Percentiles rank a stretch among this genome's conserved stretches.
Conservation (phyloP, 2,888 invertebrate genomes). For the Zhengitettix transpicula region DNA sequence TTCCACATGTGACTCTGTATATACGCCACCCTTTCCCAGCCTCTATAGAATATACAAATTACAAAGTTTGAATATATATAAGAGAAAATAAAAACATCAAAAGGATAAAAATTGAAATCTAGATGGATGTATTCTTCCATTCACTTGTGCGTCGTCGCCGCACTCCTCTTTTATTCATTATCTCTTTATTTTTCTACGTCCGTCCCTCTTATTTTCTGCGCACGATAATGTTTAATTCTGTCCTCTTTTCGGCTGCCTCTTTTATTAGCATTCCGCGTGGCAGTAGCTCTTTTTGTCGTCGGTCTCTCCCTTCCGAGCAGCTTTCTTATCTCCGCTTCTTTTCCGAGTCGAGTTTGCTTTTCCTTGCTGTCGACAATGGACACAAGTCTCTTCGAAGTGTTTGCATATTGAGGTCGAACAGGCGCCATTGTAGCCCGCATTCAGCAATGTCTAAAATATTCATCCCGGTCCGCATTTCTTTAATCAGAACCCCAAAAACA, state of each 20-base stretch:
- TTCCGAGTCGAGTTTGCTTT: too few relatives aligned
- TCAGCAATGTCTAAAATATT: too few relatives aligned
- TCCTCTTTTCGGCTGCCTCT: neutral
- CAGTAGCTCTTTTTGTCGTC: too few relatives aligned
- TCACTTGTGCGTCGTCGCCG: neutral
- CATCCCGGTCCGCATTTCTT: too few relatives aligned
- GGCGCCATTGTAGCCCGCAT: too few relatives aligned
- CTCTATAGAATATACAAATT: neutral
- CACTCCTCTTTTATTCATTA: neutral
- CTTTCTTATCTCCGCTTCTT: too few relatives aligned
- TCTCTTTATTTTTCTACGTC: neutral
- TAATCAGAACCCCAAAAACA: too few relatives aligned
- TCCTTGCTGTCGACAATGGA: too few relatives aligned
- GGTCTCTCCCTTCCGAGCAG: too few relatives aligned
- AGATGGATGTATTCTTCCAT: slow-evolving; percentile 6
- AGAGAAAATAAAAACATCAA: slow-evolving; percentile 6
- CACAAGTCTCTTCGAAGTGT: too few relatives aligned
- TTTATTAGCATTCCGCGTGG: neutral
- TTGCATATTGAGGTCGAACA: too few relatives aligned
- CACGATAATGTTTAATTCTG: neutral
- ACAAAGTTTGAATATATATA: neutral
- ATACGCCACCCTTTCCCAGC: neutral
- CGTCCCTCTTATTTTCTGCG: neutral
- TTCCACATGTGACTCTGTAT: too few relatives aligned
- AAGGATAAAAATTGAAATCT: slow-evolving; percentile 10